Percentiles rank a stretch among this genome's conserved stretches.
phyloP scores from a whole-genome alignment of 2,113 vertebrate species.

The Paramormyrops kingsleyae region DNA sequence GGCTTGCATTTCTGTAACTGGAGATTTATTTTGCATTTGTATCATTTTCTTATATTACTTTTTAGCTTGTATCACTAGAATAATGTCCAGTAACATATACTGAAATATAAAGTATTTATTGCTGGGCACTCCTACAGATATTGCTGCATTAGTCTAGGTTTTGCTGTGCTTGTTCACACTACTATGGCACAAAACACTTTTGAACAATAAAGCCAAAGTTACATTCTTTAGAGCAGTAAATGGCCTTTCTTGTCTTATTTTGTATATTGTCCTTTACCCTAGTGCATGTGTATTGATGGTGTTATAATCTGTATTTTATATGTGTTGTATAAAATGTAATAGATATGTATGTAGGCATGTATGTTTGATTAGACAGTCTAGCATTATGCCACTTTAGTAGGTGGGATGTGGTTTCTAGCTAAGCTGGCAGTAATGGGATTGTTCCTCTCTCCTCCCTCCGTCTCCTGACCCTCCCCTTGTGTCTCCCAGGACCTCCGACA shows the following conservation, averaged over 20 bases:
- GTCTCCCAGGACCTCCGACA: constrained; percentile 81
- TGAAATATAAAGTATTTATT: neutral
- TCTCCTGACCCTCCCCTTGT: constrained; percentile 49
- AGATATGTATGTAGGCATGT: neutral
- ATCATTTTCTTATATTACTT: neutral
- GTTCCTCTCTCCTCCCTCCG: constrained; percentile 1
- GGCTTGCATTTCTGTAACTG: neutral
- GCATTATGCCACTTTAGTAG: neutral
- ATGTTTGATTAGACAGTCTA: neutral
- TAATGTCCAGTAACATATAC: neutral
- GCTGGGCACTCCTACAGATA: neutral
- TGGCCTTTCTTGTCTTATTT: neutral
- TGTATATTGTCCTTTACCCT: neutral
- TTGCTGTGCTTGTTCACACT: neutral
- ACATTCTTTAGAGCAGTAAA: neutral
- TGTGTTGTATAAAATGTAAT: neutral
- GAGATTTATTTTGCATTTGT: neutral
- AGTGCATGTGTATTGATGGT: neutral
- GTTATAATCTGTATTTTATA: neutral
- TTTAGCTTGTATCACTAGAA: neutral
- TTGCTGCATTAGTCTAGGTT: neutral
- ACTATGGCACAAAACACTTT: neutral
- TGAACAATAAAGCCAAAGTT: neutral
- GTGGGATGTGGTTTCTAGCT: neutral
- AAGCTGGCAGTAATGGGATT: neutral